Percentiles rank a stretch among this genome's conserved stretches.
phyloP scores from a whole-genome alignment of 2,888 invertebrate genomes.

The Agrochola circellaris region DNA sequence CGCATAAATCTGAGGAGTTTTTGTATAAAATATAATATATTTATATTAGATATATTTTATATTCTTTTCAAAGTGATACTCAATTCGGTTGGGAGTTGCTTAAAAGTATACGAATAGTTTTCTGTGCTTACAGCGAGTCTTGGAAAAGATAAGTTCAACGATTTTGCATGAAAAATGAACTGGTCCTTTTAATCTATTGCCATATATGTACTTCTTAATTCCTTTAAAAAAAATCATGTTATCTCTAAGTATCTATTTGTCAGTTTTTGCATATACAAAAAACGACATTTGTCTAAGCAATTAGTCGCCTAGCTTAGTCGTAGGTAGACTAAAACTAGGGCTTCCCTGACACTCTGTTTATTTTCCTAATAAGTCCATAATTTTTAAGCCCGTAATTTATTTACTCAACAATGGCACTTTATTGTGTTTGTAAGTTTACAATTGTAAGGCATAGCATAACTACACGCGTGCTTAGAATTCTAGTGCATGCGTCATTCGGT shows the following conservation, averaged over 20 bases:
- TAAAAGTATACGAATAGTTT: background rate
- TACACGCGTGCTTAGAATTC: conserved; percentile 47
- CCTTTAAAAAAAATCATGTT: background rate
- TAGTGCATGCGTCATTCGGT: conserved; percentile 57
- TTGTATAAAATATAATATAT: conserved; percentile 3
- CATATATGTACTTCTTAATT: too few relatives aligned
- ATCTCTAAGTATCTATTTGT: background rate
- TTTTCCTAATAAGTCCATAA: background rate
- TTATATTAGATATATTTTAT: background rate
- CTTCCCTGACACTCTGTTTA: background rate
- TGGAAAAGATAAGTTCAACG: background rate
- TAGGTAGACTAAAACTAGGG: background rate
- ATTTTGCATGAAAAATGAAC: background rate
- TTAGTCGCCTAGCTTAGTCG: too few relatives aligned
- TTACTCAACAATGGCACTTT: conserved; percentile 4
- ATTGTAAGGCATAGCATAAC: conserved; percentile 41
- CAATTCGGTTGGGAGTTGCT: background rate
- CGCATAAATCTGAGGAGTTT: conserved; percentile 12
- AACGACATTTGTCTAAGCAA: background rate
- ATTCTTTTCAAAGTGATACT: background rate
- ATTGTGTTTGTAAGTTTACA: conserved; percentile 34
- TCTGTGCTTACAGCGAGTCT: background rate
- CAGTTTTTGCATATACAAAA: background rate
- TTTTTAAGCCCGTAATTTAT: background rate
- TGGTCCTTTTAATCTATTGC: background rate